A percentile compares a stretch with the other conserved stretches of the same genome.
phyloP scores from a whole-genome alignment of 2,113 vertebrate species.

The Uria aalge region DNA sequence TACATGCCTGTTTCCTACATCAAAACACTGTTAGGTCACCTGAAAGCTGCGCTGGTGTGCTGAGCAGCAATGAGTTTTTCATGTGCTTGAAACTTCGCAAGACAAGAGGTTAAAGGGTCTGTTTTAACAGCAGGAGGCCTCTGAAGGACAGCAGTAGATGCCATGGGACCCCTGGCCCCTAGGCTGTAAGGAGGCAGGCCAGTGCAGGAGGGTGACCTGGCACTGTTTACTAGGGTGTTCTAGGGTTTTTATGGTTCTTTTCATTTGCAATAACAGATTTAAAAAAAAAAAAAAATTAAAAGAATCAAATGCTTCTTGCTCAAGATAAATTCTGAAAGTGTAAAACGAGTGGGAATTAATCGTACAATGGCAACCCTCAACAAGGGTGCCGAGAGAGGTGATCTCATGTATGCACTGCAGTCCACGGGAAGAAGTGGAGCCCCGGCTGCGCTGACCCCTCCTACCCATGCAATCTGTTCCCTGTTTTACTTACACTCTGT shows the following conservation, averaged over 20 bases:
- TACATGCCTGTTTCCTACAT: neutral
- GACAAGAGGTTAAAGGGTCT: neutral
- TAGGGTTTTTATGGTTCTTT: neutral
- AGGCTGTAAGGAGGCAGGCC: neutral
- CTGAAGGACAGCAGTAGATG: neutral
- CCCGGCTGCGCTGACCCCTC: rapidly evolving
- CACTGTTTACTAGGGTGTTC: neutral
- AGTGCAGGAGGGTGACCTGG: too few species aligned
- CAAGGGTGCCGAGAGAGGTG: neutral
- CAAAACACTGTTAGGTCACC: neutral
- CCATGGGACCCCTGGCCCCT: rapidly evolving
- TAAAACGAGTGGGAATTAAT: neutral
- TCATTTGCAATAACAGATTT: neutral
- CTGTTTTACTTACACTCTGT: rapidly evolving
- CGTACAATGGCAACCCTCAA: neutral
- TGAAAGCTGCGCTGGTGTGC: neutral
- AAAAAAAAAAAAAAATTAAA: neutral
- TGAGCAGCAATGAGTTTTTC: neutral
- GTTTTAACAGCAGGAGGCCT: neutral
- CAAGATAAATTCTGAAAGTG: neutral
- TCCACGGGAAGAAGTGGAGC: neutral
- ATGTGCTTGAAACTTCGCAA: neutral
- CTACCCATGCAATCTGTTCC: neutral
- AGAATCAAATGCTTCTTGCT: neutral
- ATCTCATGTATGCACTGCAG: rapidly evolving